Evolutionary conservation across 2,113 vertebrate species (phyloP).

Genomic region (Platycercus adscitus): DNA sequence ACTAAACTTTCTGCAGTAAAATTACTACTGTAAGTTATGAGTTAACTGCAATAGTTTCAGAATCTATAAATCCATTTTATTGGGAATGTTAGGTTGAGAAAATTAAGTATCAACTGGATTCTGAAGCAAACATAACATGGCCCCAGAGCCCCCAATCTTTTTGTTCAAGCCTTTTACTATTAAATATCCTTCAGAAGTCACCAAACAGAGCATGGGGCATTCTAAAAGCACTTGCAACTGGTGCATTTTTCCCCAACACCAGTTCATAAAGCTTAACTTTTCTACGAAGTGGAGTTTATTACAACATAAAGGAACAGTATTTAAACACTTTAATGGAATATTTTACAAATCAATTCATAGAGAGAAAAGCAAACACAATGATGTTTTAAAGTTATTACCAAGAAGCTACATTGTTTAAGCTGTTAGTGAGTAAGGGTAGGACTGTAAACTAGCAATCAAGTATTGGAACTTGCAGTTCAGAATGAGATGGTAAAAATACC

Average conservation of each 20-base stretch:
- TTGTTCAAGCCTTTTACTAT: not conserved
- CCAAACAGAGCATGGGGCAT: not conserved
- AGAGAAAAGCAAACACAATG: slow-evolving; percentile 52
- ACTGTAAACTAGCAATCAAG: slow-evolving; percentile 69
- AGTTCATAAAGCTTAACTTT: not conserved
- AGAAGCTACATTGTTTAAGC: slow-evolving; percentile 66
- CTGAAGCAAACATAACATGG: not conserved
- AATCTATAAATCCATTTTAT: not conserved
- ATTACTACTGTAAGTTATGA: not conserved
- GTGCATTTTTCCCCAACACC: not conserved
- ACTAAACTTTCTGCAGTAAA: not conserved
- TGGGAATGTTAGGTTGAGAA: not conserved
- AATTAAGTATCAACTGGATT: not conserved
- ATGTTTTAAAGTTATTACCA: slow-evolving; percentile 50
- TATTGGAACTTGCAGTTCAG: slow-evolving; percentile 57
- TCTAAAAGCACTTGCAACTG: not conserved
- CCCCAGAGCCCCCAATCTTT: not conserved
- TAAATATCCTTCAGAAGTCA: not conserved
- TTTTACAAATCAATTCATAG: slow-evolving; percentile 74
- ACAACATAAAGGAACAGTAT: slow-evolving; percentile 42
- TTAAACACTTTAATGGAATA: slow-evolving; percentile 38
- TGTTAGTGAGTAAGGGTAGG: slow-evolving; percentile 42
- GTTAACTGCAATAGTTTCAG: not conserved
- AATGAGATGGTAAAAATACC: slow-evolving; percentile 66
- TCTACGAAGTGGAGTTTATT: slow-evolving; percentile 74